Conservation (phyloP, 2,113 vertebrate genomes). For the Lepus timidus region DNA sequence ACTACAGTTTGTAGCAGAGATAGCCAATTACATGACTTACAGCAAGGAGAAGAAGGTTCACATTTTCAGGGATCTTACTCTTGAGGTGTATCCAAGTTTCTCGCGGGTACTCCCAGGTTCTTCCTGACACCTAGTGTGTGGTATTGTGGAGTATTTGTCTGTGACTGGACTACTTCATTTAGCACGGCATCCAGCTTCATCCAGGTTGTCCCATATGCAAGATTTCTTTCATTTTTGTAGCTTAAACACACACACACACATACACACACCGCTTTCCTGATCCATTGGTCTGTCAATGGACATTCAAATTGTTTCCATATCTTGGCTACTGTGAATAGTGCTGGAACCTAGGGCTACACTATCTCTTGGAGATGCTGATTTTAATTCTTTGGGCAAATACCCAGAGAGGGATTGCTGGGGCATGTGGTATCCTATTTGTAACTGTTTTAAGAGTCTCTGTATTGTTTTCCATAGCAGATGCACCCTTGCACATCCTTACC, state of each 20-base stretch:
- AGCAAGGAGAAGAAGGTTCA: not conserved
- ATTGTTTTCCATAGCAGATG: not conserved
- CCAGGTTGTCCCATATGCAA: not conserved
- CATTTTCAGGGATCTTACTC: not conserved
- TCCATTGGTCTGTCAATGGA: not conserved
- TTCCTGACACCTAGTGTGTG: not conserved
- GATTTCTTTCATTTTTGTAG: not conserved
- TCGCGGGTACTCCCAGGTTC: not conserved
- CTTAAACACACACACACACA: not conserved
- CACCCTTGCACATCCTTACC: not conserved
- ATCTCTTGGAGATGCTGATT: not conserved
- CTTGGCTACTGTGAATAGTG: not conserved
- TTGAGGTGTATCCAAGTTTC: not conserved
- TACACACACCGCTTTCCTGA: not conserved
- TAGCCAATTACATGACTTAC: not conserved
- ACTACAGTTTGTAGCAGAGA: not conserved
- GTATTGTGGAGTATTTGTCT: not conserved
- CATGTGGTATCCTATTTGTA: not conserved
- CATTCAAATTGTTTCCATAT: not conserved
- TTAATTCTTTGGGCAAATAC: not conserved
- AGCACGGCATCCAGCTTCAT: not conserved
- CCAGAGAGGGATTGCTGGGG: too few species aligned
- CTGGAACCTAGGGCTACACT: not conserved
- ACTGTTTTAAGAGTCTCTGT: not conserved
- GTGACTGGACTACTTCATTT: not conserved